Evolutionary conservation across 2,797 vertebrate species (phyloP), one percentile per base, ranked within the genome.

Genomic region (Manis pentadactyla): DNA sequence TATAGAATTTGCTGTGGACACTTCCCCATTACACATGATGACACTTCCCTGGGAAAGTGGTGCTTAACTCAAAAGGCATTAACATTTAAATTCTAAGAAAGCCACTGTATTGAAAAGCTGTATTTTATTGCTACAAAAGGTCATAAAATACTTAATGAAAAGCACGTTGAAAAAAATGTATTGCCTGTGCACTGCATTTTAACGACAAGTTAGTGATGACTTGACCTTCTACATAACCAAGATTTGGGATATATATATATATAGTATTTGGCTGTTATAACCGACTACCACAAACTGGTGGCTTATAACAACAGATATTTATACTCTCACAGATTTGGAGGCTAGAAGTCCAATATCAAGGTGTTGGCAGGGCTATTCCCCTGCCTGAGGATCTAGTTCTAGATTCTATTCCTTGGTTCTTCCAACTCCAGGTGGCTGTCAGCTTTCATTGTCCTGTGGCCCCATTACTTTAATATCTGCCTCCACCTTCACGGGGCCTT

Each of bases 41-140:
- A 37, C 37, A 9, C 17, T 85, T 90, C 85, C 29, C 49, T 85
- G 15, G 66, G 19, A 57, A 87, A 92, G 88, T 14, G 17, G 46
- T 4, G 27, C 23, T 71, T 89, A 81, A 61, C 61, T 90, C 31
- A 55, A 66, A 83, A 73, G 34, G 12, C 75, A 59, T 90, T 61
- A 88, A 86, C 39, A 92, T 49, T 79, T 57, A 92, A 46, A 81
- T 82, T n/a, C 18, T 84, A 88, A 77, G 29, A 85, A 83, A 34
- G 8, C 21, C 14, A 77, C 2, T 82, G 6, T 57, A 57, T 34
- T 86, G 68, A 94, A 96, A 85, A 96, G 3, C 55, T 86, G 7
- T 74, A 84, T 42, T 95, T 92, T 93, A 69, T 64, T 87, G 93
- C 51, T 85, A 61, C 37, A 82, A 73, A 59, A 57, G 12, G 25